Base-by-base conservation (phyloP, 2,888 invertebrate species). In the Microplitis manilae region DNA sequence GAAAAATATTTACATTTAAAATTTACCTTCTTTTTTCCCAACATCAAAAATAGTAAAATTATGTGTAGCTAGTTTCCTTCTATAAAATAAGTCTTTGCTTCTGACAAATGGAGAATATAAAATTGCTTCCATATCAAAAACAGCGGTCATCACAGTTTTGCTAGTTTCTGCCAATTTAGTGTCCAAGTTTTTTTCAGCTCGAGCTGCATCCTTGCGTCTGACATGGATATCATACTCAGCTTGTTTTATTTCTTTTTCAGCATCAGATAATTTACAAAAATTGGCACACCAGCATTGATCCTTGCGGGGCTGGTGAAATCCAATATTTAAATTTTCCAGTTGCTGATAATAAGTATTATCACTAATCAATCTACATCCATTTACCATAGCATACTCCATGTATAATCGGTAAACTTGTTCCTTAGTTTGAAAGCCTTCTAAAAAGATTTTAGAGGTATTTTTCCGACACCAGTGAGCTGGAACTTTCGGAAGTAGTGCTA, bases 51-150 rank as follows among this genome's bases (percentile, higher is more conserved):
- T n/a, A 30, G 77, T 79, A 6, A 77, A 79, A 50, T 73, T 79
- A n/a, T 69, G 73, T 1, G 76, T 77, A 8, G 79, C 79, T 17
- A 79, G 41, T 69, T 79, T 79, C 9, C 79, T 15, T 17, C 68
- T 59, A 61, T 79, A 79, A 64, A 77, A 77, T 50, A 73, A 13
- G 0, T 68, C 50, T 62, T 79, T 79, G 6, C 61, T 38, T n/a
- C 20, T 59, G 6, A 73, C 8, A 30, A 68, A 40, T 20, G 79
- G 79, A 60, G 76, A 76, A 41, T 73, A 79, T 9, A 79, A 62
- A 8, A 59, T 69, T 38, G 79, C 77, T 9, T 69, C 69, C 4
- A 69, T 17, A 8, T 69, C 69, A 59, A 69, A 69, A 69, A 40
- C 40, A n/a, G 69, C 69, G 8, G 69, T 69, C 20, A 69, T 69